These are phyloP conservation scores for Hippasteria phrygiana DNA, from an alignment of 53 echinoderm and acorn worm species.

Conservation along the genomic window DNA sequence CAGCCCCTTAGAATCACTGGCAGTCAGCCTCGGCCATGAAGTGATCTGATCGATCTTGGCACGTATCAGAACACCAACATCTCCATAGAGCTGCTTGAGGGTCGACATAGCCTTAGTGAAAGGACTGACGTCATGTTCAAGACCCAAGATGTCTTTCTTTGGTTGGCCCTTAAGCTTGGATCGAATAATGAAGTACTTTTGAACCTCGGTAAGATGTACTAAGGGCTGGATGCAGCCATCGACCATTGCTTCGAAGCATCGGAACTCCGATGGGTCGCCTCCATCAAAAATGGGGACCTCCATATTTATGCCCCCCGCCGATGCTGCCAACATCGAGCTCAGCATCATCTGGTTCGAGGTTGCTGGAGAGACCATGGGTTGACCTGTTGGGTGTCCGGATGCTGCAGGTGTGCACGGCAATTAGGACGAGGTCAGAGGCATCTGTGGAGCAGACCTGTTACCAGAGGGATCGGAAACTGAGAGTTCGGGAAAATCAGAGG, in stretches of 20 bases:
- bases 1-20: conserved; percentile 9
- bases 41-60: conserved; percentile 1
- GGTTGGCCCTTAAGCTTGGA: conserved; percentile 18
- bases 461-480: too few relatives aligned
- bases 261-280: conserved; percentile 33
- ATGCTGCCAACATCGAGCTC: conserved; percentile 29
- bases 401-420: too few relatives aligned
- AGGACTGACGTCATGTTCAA: not conserved
- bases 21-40: not conserved
- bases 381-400: too few relatives aligned
- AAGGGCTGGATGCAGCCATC: conserved; percentile 28
- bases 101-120: conserved; percentile 13
- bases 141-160: not conserved
- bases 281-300: not conserved
- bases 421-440: too few relatives aligned
- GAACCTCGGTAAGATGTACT: conserved; percentile 15
- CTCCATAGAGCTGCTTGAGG: conserved; percentile 1
- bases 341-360: conserved; percentile 52
- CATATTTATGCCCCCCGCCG: conserved; percentile 7
- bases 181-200: conserved; percentile 9
- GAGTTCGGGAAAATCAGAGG: too few relatives aligned
- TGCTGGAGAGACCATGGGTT: too few relatives aligned
- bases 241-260: conserved; percentile 33
- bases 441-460: too few relatives aligned
- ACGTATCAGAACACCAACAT: not conserved